Percentiles rank a stretch among this genome's conserved stretches.
Evolutionary conservation across 2,113 vertebrate genomes (phyloP).

Genomic region (Ahaetulla prasina): DNA sequence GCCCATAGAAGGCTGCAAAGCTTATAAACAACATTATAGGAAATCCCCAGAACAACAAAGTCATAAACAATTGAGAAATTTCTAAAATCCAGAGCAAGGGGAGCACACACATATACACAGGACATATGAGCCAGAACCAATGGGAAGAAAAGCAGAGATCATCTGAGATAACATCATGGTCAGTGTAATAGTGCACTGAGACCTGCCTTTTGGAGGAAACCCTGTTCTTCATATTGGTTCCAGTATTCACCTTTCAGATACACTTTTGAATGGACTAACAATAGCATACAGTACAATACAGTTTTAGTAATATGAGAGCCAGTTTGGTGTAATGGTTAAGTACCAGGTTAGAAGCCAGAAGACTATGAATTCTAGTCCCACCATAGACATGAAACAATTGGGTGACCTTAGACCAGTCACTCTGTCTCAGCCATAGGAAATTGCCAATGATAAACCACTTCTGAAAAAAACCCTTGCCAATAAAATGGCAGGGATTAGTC

Average conservation of each 20-base stretch:
- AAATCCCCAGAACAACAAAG: background rate
- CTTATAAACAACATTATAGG: background rate
- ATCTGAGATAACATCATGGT: background rate
- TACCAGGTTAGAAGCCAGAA: background rate
- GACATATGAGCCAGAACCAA: background rate
- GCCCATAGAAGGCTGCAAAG: background rate
- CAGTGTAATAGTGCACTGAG: background rate
- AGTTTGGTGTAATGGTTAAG: background rate
- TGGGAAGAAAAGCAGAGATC: background rate
- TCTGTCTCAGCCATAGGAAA: background rate
- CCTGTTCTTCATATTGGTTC: background rate
- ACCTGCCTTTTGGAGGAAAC: background rate
- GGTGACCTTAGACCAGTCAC: background rate
- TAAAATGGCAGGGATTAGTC: background rate
- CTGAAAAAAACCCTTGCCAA: background rate
- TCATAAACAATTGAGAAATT: background rate
- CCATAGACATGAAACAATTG: background rate
- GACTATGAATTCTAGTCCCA: background rate
- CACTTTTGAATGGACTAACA: background rate
- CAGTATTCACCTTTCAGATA: background rate
- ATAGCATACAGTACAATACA: background rate
- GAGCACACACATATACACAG: fast-evolving
- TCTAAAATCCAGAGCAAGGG: background rate
- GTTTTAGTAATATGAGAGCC: background rate
- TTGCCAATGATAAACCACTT: background rate